Conservation (phyloP, 2,113 vertebrate species). For the Tenebrosternarchus preto region DNA sequence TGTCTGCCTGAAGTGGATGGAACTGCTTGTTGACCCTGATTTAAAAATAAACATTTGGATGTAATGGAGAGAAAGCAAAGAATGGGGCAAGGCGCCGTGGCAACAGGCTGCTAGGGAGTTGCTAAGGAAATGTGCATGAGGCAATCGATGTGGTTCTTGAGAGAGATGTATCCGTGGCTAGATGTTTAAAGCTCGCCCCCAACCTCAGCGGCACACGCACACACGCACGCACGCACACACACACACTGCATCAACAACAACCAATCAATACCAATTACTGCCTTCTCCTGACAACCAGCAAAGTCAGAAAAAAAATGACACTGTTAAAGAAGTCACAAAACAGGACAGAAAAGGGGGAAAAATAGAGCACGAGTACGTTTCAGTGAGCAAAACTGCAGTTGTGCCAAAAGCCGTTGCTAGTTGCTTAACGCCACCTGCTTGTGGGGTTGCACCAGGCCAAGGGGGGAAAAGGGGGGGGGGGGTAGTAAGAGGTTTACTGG, state of each 20-base stretch:
- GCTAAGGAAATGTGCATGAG: constrained; percentile 15
- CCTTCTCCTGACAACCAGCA: constrained; percentile 15
- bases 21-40: constrained; percentile 28
- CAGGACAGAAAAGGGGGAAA: no score
- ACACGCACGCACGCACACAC: no score
- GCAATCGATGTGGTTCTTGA: constrained; percentile 16
- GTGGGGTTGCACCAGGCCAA: no score
- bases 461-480: no score
- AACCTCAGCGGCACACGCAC: constrained; percentile 18
- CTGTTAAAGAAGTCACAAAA: no score
- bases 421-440: no score
- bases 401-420: background rate
- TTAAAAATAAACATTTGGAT: constrained; percentile 36
- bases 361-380: no score
- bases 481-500: no score
- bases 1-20: constrained; percentile 1
- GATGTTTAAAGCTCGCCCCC: background rate
- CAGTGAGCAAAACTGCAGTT: no score
- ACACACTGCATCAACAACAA: constrained; percentile 29
- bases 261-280: constrained; percentile 38
- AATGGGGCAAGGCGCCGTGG: background rate
- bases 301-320: background rate
- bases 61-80: constrained; percentile 30
- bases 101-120: background rate
- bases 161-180: background rate